A percentile compares a stretch with the other conserved stretches of the same genome.
These are phyloP conservation scores for Podarcis raffonei DNA, from an alignment of 2,113 vertebrate genomes.

Conservation along the genomic window DNA sequence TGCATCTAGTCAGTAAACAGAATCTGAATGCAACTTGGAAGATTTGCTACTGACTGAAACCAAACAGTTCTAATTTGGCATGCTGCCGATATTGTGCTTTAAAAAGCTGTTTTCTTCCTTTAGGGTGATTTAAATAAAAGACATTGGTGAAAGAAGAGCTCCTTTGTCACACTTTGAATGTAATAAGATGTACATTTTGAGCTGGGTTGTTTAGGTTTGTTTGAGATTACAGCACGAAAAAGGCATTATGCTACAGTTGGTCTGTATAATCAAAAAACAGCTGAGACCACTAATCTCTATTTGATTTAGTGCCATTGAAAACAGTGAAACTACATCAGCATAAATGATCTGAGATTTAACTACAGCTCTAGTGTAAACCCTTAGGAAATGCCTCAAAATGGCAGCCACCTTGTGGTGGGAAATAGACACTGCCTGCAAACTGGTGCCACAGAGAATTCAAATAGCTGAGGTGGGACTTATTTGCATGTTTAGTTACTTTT, in stretches of 20 bases:
- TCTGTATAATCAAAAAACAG: neutral
- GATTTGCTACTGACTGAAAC: neutral
- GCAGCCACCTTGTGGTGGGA: neutral
- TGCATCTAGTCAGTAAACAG: neutral
- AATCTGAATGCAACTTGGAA: constrained; percentile 6
- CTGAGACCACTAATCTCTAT: neutral
- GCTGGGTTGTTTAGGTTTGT: constrained; percentile 4
- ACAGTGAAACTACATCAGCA: constrained; percentile 5
- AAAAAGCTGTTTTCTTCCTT: neutral
- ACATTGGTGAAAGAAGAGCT: constrained; percentile 7
- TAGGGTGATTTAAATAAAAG: constrained; percentile 8
- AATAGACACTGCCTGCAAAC: neutral
- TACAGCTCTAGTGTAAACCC: neutral
- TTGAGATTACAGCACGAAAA: constrained; percentile 12
- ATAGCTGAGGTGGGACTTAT: neutral
- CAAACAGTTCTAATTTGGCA: neutral
- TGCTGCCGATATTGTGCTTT: neutral
- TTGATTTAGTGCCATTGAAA: constrained; percentile 6
- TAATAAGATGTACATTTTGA: neutral
- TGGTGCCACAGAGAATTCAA: neutral
- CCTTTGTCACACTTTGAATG: constrained; percentile 4
- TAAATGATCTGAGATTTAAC: constrained; percentile 15
- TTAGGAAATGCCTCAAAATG: neutral
- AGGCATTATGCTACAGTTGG: neutral
- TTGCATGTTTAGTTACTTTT: neutral